Base-by-base conservation (phyloP, 2,797 vertebrate genomes). In the Scolopax rusticola region DNA sequence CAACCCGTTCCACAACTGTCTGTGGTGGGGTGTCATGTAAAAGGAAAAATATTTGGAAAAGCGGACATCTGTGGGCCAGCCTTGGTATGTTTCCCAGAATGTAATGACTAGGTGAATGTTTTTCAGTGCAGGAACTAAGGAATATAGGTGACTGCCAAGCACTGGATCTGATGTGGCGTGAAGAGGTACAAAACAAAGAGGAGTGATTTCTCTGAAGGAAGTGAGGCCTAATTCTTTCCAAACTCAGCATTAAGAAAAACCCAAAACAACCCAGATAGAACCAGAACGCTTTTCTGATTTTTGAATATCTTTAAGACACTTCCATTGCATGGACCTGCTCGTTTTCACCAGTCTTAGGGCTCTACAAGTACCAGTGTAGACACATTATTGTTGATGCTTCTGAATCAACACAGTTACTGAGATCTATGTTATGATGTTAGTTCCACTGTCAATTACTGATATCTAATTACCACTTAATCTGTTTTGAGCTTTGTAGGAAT, bases 41-140 rank as follows among this genome's bases (percentile, higher is more conserved):
- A 96, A 96, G 89, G 84, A 93, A 95, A 97, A 97, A 80, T 96
- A 97, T 94, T 95, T 87, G 89, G 92, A 67, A 68, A 91, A 94
- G 81, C 7, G 32, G 95, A 94, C 92, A 92, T 95, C 94, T 97
- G 94, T 89, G 94, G 96, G 94, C 91, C 94, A 96, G 94, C 84
- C 53, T 89, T 97, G 95, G 95, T 96, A 64, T 74, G 60, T 43
- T 96, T 96, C 96, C 96, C 95, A 96, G 96, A 96, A 92, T 77
- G 90, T 97, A 97, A 96, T 95, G 92, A 96, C 96, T 95, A 97
- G 95, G 96, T 96, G 93, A 97, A 96, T 96, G 95, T 96, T 97
- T 93, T 96, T 95, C 86, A 96, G 89, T 2, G 0, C 73, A 93
- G 93, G 93, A 87, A 28, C 78, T 91, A 38, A 90, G 51, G 89